Evolutionary conservation across 2,113 vertebrate species (phyloP).

Genomic region (Carettochelys insculpta): DNA sequence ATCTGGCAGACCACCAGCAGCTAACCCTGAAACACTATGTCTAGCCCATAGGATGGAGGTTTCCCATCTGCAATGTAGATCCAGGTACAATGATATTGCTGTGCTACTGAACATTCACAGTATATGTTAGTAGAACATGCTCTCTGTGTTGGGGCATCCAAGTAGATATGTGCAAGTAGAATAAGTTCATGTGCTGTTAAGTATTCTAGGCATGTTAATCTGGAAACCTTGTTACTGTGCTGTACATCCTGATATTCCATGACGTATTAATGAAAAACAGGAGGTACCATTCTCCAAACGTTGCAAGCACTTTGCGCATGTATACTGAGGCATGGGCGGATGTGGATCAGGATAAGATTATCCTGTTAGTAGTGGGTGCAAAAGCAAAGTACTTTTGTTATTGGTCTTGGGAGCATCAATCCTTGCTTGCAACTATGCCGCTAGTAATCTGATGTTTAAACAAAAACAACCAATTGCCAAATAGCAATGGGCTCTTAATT

Average conservation of each 20-base stretch:
- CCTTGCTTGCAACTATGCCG: background rate
- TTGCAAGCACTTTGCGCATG: background rate
- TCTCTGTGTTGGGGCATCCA: conserved; percentile 47
- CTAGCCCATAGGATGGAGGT: too few species aligned
- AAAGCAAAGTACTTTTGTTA: background rate
- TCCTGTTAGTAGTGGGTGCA: background rate
- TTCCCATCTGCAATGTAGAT: background rate
- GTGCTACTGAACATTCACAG: background rate
- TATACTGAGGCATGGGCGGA: background rate
- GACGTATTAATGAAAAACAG: background rate
- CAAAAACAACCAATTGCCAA: background rate
- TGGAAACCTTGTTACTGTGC: fast-evolving
- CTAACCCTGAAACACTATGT: too few species aligned
- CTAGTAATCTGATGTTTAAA: background rate
- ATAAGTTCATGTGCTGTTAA: background rate
- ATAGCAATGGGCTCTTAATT: background rate
- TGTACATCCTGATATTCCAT: background rate
- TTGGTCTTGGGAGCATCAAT: background rate
- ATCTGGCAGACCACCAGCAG: too few species aligned
- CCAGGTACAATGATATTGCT: conserved; percentile 20
- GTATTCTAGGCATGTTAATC: background rate
- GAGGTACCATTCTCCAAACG: background rate
- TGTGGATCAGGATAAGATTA: background rate
- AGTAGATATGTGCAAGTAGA: background rate
- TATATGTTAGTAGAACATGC: conserved; percentile 16